Base-by-base conservation (phyloP, 2,113 vertebrate species). In the Heloderma charlesbogerti region DNA sequence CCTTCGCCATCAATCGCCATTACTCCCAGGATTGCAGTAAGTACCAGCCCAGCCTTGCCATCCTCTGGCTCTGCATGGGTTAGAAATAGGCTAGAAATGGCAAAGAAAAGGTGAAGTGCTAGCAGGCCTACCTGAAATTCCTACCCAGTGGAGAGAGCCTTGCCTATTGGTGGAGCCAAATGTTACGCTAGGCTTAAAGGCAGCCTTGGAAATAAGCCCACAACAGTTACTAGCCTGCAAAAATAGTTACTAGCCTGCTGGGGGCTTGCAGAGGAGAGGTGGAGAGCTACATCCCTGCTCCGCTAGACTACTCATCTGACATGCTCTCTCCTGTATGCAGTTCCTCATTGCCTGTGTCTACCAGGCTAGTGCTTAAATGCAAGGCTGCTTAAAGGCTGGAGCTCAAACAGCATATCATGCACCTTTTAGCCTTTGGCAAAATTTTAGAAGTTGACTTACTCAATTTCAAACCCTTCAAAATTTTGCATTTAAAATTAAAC, bases 1-100 rank as follows among this genome's bases (percentile, higher is more conserved):
- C 98, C 97, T 99, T 99, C 22, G 96, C 97, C 75, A 96, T 98
- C 81, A 97, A 98, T 96, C 98, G 98, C 88, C 98, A 99, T 97
- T 99, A 99, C 97, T 99, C 99, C 95, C 98, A 98, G 93, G 98
- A 99, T 96, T 98, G 98, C 98, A 99, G 99, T 99, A 96, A 99
- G 99, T 98, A 90, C 91, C 84, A 31, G 88, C 69, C 4, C 31
- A 31, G 6, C n/a, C 7, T 5, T 43, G 51, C 69, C 71, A 8
- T 22, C 34, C 34, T 31, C 40, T 63, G 12, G 7, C 43, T 74
- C 67, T 40, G 34, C 37, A 9, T 85, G 57, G 34, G 20, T 12
- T 75, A 74, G n/a, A n/a, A 51, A 16, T 6, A 4, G 31, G 20
- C 20, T 75, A 74, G 57, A 48, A 51, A 18, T 7, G 10, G 4